Percentiles rank a stretch among this genome's conserved stretches.
These are phyloP conservation scores for Gastracanthus pulcherrimus DNA, from an alignment of 2,888 invertebrate species.

Conservation along the genomic window DNA sequence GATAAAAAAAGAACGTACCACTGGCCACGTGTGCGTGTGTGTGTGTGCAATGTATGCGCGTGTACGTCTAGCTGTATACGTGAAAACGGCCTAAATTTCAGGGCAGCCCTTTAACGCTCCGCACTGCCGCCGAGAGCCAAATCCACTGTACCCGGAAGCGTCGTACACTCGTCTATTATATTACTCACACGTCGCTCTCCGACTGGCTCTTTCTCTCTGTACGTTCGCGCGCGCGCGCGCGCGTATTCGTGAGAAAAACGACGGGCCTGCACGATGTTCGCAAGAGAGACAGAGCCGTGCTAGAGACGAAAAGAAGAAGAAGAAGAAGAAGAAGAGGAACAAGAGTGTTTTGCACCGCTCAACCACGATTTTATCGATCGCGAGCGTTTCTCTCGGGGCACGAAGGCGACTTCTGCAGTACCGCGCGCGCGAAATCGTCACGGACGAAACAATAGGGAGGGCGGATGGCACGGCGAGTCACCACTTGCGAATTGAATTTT, in stretches of 20 bases:
- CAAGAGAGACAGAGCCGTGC: background rate
- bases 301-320: background rate
- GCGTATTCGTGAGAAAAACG: background rate
- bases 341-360: conserved; percentile 18
- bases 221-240: background rate
- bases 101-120: background rate
- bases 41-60: background rate
- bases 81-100: background rate
- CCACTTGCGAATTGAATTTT: background rate
- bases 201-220: too few species aligned
- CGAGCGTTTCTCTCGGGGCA: background rate
- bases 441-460: conserved; percentile 10
- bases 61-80: background rate
- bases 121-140: too few species aligned
- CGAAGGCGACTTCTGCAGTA: background rate
- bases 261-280: background rate
- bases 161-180: too few species aligned
- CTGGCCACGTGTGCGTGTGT: background rate
- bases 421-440: background rate
- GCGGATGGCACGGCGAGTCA: too few species aligned
- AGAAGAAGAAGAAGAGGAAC: background rate
- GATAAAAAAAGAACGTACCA: too few species aligned
- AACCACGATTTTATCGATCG: conserved; percentile 42
- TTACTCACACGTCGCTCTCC: too few species aligned
- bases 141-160: too few species aligned